Evolutionary conservation across 1,140 invertebrate species (phyloP).

Genomic region (Drosophila micromelanica): DNA sequence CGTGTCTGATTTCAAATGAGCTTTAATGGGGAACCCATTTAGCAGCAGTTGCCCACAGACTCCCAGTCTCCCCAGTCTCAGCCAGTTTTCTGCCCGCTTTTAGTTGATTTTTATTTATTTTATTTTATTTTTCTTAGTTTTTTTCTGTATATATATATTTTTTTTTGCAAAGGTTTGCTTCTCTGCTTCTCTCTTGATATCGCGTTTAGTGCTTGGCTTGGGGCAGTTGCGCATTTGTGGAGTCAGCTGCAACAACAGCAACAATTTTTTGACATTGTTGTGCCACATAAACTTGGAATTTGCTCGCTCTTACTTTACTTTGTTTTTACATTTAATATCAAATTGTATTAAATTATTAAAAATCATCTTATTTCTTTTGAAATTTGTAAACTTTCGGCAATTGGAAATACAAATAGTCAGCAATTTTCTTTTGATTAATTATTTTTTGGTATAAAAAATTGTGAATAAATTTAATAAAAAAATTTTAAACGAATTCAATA

Average conservation of each 20-base stretch:
- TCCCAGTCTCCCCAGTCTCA: constrained; percentile 1
- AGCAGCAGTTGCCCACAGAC: constrained; percentile 67
- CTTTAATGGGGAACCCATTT: constrained; percentile 84
- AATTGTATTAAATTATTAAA: too few species aligned
- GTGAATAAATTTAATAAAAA: too few species aligned
- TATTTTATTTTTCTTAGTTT: constrained; percentile 10
- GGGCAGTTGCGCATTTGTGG: constrained; percentile 14
- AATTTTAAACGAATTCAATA: too few species aligned
- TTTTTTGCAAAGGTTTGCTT: not conserved
- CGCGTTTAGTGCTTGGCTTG: constrained; percentile 5
- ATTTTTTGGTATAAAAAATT: too few species aligned
- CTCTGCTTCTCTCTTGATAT: constrained; percentile 32
- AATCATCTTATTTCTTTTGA: too few species aligned
- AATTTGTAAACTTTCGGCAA: too few species aligned
- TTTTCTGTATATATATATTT: constrained; percentile 7
- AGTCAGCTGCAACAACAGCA: constrained; percentile 19
- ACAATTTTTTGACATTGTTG: constrained; percentile 38
- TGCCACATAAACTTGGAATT: constrained; percentile 12
- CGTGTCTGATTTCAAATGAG: constrained; percentile 85
- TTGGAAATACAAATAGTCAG: too few species aligned
- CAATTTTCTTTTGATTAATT: too few species aligned
- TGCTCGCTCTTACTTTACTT: not conserved
- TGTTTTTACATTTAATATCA: too few species aligned
- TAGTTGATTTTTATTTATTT: constrained; percentile 48
- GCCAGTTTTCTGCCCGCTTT: constrained; percentile 17